Evolutionary conservation across 2,888 invertebrate species (phyloP).

Genomic region (Synanthedon andrenaeformis): DNA sequence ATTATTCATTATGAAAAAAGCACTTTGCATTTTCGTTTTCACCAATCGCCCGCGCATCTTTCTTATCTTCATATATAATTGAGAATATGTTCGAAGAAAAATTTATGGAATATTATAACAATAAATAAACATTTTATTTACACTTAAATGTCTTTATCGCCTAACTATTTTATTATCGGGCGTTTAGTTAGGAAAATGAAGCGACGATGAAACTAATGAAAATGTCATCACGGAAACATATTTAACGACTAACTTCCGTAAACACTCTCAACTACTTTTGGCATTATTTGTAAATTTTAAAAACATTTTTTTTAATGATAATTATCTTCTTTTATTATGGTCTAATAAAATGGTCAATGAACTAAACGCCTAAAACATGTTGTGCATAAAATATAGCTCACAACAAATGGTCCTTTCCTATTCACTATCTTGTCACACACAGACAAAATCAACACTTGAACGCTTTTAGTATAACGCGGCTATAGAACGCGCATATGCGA

Average conservation of each 20-base stretch:
- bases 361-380: neutral
- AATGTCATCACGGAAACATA: neutral
- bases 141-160: constrained; percentile 60
- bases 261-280: no score
- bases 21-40: constrained; percentile 47
- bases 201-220: constrained; percentile 20
- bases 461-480: no score
- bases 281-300: neutral
- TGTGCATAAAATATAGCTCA: neutral
- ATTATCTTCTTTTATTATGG: no score
- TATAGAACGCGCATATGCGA: no score
- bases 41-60: constrained; percentile 52
- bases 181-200: constrained; percentile 31
- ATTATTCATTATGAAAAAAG: constrained; percentile 36
- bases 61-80: constrained; percentile 59
- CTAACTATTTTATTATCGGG: constrained; percentile 58
- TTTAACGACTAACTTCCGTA: no score
- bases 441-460: neutral
- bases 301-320: neutral
- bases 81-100: constrained; percentile 65
- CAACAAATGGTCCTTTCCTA: neutral
- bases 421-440: neutral
- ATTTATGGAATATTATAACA: constrained; percentile 66
- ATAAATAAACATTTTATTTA: constrained; percentile 70
- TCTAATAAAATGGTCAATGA: neutral